phyloP scores from a whole-genome alignment of 2,888 invertebrate species.

The Pammene fasciana region DNA sequence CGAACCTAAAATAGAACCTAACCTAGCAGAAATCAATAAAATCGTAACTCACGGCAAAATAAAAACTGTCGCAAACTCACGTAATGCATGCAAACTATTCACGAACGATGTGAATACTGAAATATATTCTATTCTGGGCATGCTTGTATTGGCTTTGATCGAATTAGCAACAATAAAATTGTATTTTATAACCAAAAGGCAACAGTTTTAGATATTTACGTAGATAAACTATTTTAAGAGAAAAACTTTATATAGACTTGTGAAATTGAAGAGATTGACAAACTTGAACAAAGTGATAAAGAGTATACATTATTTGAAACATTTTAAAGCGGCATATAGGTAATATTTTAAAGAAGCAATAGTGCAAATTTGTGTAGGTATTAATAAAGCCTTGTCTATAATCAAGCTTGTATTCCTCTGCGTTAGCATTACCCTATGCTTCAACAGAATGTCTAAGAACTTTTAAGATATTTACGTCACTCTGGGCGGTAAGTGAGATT shows the following conservation, averaged over 20 bases:
- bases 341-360: slow-evolving; percentile 47
- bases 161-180: slow-evolving; percentile 40
- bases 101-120: slow-evolving; percentile 62
- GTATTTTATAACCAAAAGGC: slow-evolving; percentile 4
- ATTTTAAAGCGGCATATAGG: slow-evolving; percentile 14
- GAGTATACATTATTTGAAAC: slow-evolving; percentile 1
- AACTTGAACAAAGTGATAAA: not conserved
- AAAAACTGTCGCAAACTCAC: slow-evolving; percentile 53
- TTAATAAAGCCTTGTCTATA: slow-evolving; percentile 68
- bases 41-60: slow-evolving; percentile 48
- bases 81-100: slow-evolving; percentile 65
- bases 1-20: slow-evolving; percentile 36
- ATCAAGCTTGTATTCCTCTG: slow-evolving; percentile 40
- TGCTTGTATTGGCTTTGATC: slow-evolving; percentile 63
- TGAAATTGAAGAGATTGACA: not conserved
- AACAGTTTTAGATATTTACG: not conserved
- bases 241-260: not conserved
- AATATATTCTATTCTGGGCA: slow-evolving; percentile 50
- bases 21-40: slow-evolving; percentile 51
- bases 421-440: slow-evolving; percentile 20
- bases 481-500: too few species aligned
- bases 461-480: not conserved
- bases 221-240: slow-evolving; percentile 2
- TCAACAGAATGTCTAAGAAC: not conserved
- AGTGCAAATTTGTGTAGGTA: slow-evolving; percentile 82